A percentile compares a stretch with the other conserved stretches of the same genome.
Evolutionary conservation across 2,113 vertebrate genomes (phyloP).

Genomic region (Platysteira castanea): DNA sequence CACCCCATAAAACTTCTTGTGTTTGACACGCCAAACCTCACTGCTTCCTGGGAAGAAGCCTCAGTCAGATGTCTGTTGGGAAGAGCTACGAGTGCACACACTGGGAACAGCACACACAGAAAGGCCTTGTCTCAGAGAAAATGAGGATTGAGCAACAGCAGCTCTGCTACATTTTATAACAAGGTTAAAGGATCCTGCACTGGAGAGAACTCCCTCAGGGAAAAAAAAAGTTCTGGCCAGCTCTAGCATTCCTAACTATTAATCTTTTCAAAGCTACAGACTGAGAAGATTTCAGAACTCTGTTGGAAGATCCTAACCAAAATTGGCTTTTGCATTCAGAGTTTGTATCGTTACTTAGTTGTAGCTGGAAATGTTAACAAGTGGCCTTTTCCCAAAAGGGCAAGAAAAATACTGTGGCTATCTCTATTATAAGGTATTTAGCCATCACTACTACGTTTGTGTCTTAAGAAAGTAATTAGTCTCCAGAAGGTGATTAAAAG

Average conservation of each 20-base stretch:
- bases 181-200: not conserved
- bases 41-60: constrained; percentile 3
- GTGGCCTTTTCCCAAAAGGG: not conserved
- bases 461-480: constrained; percentile 8
- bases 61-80: not conserved
- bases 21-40: constrained; percentile 37
- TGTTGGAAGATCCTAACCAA: not conserved
- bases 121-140: not conserved
- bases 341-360: not conserved
- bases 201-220: not conserved
- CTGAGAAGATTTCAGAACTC: not conserved
- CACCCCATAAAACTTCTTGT: constrained; percentile 5
- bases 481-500: constrained; percentile 20
- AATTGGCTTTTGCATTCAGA: not conserved
- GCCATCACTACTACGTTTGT: not conserved
- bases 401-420: not conserved
- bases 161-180: not conserved
- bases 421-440: not conserved
- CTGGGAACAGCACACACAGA: not conserved
- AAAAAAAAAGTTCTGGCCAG: not conserved
- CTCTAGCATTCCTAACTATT: not conserved
- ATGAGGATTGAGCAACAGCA: not conserved
- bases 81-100: not conserved
- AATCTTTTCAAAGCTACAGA: not conserved
- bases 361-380: not conserved